Evolutionary conservation across 2,113 vertebrate genomes (phyloP), one percentile per base, ranked within the genome.

Genomic region (Periophthalmus modestus): DNA sequence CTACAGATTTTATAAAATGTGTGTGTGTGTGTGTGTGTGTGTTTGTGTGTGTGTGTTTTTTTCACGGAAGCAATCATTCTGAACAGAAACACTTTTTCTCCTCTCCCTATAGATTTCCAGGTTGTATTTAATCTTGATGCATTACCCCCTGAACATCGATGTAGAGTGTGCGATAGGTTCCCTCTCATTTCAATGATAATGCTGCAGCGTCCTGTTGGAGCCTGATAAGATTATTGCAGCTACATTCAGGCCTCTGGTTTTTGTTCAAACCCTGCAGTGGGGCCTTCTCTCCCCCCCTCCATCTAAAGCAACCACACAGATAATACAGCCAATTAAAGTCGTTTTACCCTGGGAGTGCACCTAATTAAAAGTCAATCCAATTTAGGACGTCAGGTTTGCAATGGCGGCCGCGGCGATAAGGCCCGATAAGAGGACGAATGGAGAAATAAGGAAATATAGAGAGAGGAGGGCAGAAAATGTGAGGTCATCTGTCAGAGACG

Each of bases 361-460:
- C 84, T 88, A 86, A 92, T 89, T 89, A 89, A 82, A 89, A 89
- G 78, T 80, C 76, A 69, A 86, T 90, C 73, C 71, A 89, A 86
- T 89, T 90, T 82, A 73, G 58, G 62, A 65, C 50, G 77, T 83
- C 78, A 78, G 75, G 74, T 70, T 87, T 75, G 66, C 73, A 79
- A 73, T 76, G 50, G 9, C 73, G 86, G 69, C 78, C 68, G 39
- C 68, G 23, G 52, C 66, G 85, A 88, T 87, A 82, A 82, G 75
- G 74, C 80, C 63, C 13, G 43, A 67, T 66, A 58, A 10, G 73
- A 81, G 83, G 62, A 75, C 68, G 75, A 54, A 75, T 69, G 77
- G 62, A 72, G 74, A 66, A 87, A 82, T 66, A 39, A 50, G 69
- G 24, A 58, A 80, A 57, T 59, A 28, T 47, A 14, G 23, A 72